Evolutionary conservation across 2,113 vertebrate genomes (phyloP).

Genomic region (Channa argus): DNA sequence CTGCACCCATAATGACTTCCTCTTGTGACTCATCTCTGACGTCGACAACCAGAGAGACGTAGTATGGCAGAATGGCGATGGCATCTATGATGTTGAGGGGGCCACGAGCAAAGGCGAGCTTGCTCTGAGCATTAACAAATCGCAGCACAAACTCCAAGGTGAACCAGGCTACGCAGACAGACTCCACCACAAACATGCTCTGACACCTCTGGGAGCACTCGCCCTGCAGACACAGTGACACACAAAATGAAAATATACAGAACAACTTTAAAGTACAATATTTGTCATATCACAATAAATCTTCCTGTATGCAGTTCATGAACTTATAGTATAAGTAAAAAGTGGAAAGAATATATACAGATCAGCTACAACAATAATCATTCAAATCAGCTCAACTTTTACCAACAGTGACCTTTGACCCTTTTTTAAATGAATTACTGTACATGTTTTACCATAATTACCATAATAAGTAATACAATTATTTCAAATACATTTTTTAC

Average conservation of each 20-base stretch:
- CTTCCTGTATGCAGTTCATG: too few species aligned
- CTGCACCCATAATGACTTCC: slow-evolving; percentile 43
- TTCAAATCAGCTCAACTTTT: too few species aligned
- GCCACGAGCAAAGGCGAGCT: slow-evolving; percentile 91
- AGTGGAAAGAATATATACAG: too few species aligned
- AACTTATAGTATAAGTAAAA: too few species aligned
- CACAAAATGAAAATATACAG: background rate
- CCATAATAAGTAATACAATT: too few species aligned
- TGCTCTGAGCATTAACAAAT: slow-evolving; percentile 91
- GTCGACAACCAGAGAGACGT: slow-evolving; percentile 91
- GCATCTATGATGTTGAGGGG: slow-evolving; percentile 96
- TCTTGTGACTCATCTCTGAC: slow-evolving; percentile 78
- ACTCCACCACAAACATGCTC: slow-evolving; percentile 95
- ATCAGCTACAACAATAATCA: too few species aligned
- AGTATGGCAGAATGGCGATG: slow-evolving; percentile 96
- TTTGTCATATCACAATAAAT: too few species aligned
- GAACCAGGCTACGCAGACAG: slow-evolving; percentile 96
- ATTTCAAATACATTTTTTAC: too few species aligned
- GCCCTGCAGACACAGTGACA: slow-evolving; percentile 78
- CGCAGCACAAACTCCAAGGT: slow-evolving; percentile 92
- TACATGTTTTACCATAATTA: too few species aligned
- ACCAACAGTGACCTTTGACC: too few species aligned
- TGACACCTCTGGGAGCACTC: slow-evolving; percentile 94
- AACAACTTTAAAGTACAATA: too few species aligned
- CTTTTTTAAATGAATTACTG: too few species aligned